Percentiles rank a stretch among this genome's conserved stretches.
phyloP scores from a whole-genome alignment of 2,888 invertebrate genomes.

The Oasisia sp. region DNA sequence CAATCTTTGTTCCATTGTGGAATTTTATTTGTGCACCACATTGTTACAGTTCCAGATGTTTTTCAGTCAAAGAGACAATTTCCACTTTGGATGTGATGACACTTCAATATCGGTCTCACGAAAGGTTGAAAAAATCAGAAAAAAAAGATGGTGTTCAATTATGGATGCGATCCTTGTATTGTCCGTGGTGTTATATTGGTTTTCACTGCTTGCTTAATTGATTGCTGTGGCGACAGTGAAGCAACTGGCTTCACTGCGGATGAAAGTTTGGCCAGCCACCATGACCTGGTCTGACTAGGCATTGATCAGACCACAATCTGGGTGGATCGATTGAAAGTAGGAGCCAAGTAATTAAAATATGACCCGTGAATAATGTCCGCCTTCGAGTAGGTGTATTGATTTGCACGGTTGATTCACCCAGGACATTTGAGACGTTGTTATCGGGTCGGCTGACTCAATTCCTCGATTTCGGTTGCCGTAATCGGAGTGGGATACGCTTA shows the following conservation, averaged over 20 bases:
- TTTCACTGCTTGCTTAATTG: background rate
- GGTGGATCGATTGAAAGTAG: background rate
- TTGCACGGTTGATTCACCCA: background rate
- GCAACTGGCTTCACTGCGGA: background rate
- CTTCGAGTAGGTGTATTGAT: background rate
- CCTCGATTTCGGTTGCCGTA: background rate
- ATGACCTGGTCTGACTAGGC: background rate
- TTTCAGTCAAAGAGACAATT: background rate
- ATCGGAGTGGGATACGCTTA: background rate
- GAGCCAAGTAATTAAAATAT: constrained; percentile 3
- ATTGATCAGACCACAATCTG: background rate
- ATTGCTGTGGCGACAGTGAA: background rate
- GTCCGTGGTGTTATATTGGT: background rate
- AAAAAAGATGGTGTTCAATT: background rate
- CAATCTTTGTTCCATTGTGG: background rate
- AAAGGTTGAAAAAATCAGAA: background rate
- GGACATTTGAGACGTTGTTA: background rate
- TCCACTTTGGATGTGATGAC: background rate
- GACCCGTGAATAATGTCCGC: background rate
- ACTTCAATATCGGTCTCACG: background rate
- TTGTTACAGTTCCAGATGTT: background rate
- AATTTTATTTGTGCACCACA: background rate
- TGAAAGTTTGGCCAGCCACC: background rate
- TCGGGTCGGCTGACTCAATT: background rate
- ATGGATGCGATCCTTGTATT: background rate